Conservation (phyloP, 2,113 vertebrate species). For the Aegotheles bennettii region DNA sequence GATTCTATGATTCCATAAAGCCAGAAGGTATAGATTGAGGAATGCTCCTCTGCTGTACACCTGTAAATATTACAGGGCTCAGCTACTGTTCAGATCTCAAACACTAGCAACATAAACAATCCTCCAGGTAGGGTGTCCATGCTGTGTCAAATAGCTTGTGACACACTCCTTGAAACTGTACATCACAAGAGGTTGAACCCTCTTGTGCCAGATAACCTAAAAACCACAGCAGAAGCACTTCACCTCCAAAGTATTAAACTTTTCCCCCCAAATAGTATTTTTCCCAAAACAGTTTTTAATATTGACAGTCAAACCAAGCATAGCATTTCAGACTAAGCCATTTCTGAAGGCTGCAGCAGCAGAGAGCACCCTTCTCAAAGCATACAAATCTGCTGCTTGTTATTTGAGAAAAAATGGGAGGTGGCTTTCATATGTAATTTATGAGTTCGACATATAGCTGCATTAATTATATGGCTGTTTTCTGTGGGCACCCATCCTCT, state of each 20-base stretch:
- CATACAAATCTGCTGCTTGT: background rate
- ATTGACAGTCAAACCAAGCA: background rate
- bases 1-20: background rate
- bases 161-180: background rate
- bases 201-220: background rate
- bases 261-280: background rate
- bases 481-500: background rate
- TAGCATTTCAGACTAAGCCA: background rate
- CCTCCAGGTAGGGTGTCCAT: background rate
- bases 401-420: background rate
- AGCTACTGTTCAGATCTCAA: background rate
- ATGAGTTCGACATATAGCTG: background rate
- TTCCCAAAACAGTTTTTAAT: background rate
- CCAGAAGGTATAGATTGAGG: background rate
- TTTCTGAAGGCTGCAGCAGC: background rate
- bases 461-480: background rate
- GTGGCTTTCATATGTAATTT: background rate
- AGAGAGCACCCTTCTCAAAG: background rate
- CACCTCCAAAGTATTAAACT: background rate
- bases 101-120: background rate
- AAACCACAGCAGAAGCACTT: background rate
- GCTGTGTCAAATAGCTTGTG: background rate
- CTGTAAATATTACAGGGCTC: background rate
- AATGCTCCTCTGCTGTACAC: background rate
- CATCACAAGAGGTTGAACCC: background rate